Percentiles rank a stretch among this genome's conserved stretches.
phyloP scores from a whole-genome alignment of 2,888 invertebrate species.

The Andrena hattorfiana region DNA sequence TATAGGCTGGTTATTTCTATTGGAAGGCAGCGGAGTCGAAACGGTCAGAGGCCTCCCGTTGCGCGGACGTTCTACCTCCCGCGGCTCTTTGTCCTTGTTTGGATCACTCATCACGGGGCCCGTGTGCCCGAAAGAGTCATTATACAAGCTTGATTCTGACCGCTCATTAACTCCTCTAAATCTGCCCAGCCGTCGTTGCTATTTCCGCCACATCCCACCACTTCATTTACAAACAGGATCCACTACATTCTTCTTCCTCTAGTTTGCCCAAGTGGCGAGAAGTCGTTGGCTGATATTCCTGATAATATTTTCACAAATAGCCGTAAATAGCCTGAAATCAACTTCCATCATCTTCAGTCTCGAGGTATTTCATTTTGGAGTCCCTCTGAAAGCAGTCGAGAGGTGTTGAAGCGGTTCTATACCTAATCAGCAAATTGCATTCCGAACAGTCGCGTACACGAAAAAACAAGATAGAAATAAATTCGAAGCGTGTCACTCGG shows the following conservation, averaged over 20 bases:
- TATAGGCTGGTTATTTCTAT: slow-evolving; percentile 69
- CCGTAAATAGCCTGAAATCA: too few relatives aligned
- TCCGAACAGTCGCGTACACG: neutral
- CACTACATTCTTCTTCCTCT: neutral
- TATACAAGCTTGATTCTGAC: slow-evolving; percentile 60
- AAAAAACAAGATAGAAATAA: too few relatives aligned
- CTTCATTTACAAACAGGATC: slow-evolving; percentile 18
- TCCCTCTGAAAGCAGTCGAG: too few relatives aligned
- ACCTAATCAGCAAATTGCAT: neutral
- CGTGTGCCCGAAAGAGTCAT: slow-evolving; percentile 68
- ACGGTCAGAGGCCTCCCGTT: slow-evolving; percentile 72
- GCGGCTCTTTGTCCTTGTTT: slow-evolving; percentile 81
- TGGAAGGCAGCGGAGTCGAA: slow-evolving; percentile 57
- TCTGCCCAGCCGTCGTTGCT: slow-evolving; percentile 14
- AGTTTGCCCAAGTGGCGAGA: neutral
- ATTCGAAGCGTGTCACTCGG: neutral
- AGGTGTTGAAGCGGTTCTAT: too few relatives aligned
- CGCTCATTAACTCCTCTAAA: slow-evolving; percentile 70
- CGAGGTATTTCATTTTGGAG: too few relatives aligned
- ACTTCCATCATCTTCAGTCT: too few relatives aligned
- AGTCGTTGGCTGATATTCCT: neutral
- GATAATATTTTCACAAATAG: neutral
- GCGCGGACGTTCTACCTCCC: slow-evolving; percentile 77
- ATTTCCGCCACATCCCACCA: neutral
- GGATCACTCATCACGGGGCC: slow-evolving; percentile 66